A percentile compares a stretch with the other conserved stretches of the same genome.
Evolutionary conservation across 2,113 vertebrate species (phyloP).

Genomic region (Nanorana parkeri): DNA sequence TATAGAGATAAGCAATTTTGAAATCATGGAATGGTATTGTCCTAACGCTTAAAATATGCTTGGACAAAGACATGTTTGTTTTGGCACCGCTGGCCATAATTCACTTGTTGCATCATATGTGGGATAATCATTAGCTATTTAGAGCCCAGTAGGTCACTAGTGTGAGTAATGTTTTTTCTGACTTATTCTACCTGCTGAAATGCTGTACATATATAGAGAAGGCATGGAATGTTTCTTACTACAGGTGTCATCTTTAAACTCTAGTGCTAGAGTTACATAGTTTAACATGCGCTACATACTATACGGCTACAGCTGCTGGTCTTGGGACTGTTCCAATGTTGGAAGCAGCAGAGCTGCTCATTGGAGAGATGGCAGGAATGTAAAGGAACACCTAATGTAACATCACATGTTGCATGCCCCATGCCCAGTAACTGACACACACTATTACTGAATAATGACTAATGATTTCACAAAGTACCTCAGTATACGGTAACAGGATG

Average conservation of each 20-base stretch:
- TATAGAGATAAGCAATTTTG: too few relatives aligned
- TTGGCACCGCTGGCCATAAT: not conserved
- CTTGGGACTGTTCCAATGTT: conserved; percentile 23
- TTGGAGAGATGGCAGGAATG: conserved; percentile 22
- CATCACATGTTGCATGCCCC: conserved; percentile 26
- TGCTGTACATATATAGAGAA: conserved; percentile 13
- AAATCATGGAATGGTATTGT: not conserved
- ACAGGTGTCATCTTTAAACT: conserved; percentile 31
- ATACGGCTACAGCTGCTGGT: conserved; percentile 38
- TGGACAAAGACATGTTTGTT: not conserved
- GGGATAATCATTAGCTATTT: conserved; percentile 1
- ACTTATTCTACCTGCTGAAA: conserved; percentile 18
- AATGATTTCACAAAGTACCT: not conserved
- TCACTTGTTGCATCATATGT: conserved; percentile 26
- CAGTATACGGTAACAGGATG: not conserved
- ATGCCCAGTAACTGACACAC: conserved; percentile 35
- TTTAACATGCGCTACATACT: not conserved
- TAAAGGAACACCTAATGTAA: conserved; percentile 33
- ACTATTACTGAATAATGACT: conserved; percentile 21
- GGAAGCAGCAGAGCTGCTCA: conserved; percentile 2
- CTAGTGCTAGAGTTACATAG: conserved; percentile 3
- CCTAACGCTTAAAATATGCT: not conserved
- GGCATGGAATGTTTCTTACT: not conserved
- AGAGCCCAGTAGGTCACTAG: conserved; percentile 5
- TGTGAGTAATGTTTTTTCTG: conserved; percentile 13